Evolutionary conservation across 23 tunicate genomes (phyloP), one percentile per base, ranked within the genome.

Genomic region (Phallusia fumigata): DNA sequence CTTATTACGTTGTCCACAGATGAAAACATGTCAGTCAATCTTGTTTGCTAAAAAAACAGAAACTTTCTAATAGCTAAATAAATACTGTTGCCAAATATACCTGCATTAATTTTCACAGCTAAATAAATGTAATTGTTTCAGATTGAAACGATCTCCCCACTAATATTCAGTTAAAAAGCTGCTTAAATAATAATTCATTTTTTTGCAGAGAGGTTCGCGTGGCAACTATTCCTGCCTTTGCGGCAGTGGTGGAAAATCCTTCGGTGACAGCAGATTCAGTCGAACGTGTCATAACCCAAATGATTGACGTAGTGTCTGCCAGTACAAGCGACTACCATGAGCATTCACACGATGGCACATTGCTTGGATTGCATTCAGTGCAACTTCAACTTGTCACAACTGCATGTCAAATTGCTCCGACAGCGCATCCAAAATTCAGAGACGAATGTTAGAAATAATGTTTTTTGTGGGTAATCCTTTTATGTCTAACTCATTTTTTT

Each of bases 391-490:
- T 85, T 24, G 53, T 83, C 0, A 36, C 32, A 36, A 73, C 76
- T 33, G 82, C 82, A 15, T 75, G 85, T 6, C 36, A 74, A 22
- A 51, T 79, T 22, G 88, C 90, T 21, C 88, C 94, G 35, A 36
- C 88, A 15, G 74, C 76, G 31, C 83, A 94, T 80, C 98, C 98
- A 31, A 89, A 86, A 65, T 94, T 94, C 79, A 50, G 98, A 78
- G 90, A 94, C 36, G 94, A 94, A 77, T 94, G 95, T 90, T 49
- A 58, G 28, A 58, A 11, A 21, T 12, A 40, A 78, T 30, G 35
- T 21, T 78, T 6, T 80, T 53, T 53, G 24, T 53, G 8, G 11
- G 11, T 80, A 80, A 31, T 2, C 28, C 18, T 65, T 22, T 32
- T 3, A 33, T 65, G 36, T 45, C 22, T 6, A 75, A 31, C 15